A percentile compares a stretch with the other conserved stretches of the same genome.
Evolutionary conservation across 2,888 invertebrate genomes (phyloP).

Genomic region (Drosophila mulleri): DNA sequence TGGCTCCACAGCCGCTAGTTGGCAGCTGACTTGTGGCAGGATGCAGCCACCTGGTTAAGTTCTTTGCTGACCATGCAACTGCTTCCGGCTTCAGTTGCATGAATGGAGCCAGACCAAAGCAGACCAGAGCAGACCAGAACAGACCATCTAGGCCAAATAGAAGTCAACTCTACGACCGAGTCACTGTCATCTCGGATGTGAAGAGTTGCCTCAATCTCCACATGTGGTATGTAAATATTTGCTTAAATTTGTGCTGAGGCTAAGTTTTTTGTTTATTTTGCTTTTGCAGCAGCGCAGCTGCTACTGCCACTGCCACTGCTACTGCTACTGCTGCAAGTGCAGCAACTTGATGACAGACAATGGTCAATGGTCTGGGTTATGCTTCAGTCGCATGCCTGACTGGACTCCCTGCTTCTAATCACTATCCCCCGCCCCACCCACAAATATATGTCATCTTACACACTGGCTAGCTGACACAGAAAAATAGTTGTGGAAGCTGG

Average conservation of each 20-base stretch:
- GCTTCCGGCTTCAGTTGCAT: slow-evolving; percentile 78
- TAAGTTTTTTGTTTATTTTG: slow-evolving; percentile 81
- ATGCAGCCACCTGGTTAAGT: slow-evolving; percentile 64
- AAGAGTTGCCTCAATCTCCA: slow-evolving; percentile 64
- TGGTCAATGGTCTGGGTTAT: slow-evolving; percentile 55
- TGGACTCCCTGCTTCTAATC: slow-evolving; percentile 44
- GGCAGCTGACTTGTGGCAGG: slow-evolving; percentile 11
- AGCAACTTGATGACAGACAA: slow-evolving; percentile 65
- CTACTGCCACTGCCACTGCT: slow-evolving; percentile 11
- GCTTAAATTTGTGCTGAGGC: slow-evolving; percentile 84
- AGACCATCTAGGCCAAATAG: slow-evolving; percentile 39
- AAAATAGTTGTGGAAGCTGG: slow-evolving; percentile 69
- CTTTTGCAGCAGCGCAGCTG: slow-evolving; percentile 34
- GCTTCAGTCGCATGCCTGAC: slow-evolving; percentile 52
- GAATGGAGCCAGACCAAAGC: slow-evolving; percentile 38
- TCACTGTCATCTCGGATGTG: slow-evolving; percentile 50
- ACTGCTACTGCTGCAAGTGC: slow-evolving; percentile 10
- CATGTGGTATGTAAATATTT: slow-evolving; percentile 83
- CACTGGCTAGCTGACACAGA: slow-evolving; percentile 66
- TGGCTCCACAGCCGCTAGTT: neutral
- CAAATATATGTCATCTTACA: slow-evolving; percentile 38
- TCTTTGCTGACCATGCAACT: slow-evolving; percentile 75
- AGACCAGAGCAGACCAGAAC: slow-evolving; percentile 9
- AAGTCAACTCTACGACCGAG: slow-evolving; percentile 47
- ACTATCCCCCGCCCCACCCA: neutral